Evolutionary conservation across 1,140 invertebrate genomes (phyloP).

Genomic region (Thaumetopoea pityocampa): DNA sequence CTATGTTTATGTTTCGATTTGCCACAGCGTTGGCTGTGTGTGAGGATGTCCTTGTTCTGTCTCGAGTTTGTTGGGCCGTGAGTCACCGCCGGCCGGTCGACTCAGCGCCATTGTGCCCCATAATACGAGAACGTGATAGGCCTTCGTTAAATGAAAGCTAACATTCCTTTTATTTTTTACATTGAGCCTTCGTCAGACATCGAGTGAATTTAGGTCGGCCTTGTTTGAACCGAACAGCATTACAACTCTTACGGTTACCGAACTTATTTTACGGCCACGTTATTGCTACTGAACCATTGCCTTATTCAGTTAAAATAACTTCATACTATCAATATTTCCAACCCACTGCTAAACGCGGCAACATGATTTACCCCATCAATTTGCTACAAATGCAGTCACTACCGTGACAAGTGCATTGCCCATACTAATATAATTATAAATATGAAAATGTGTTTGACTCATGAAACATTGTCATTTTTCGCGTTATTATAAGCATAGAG

Average conservation of each 20-base stretch:
- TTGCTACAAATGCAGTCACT: no score
- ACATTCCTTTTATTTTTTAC: conserved; percentile 9
- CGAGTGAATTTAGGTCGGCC: conserved; percentile 7
- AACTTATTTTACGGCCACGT: background rate
- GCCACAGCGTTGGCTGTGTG: conserved; percentile 37
- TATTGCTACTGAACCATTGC: no score
- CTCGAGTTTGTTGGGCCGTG: conserved; percentile 38
- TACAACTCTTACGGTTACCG: background rate
- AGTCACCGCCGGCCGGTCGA: conserved; percentile 42
- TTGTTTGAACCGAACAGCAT: conserved; percentile 5
- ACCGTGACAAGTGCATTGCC: no score
- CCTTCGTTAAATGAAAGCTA: conserved; percentile 17
- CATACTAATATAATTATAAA: no score
- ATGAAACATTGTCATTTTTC: no score
- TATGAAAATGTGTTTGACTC: no score
- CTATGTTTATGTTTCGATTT: conserved; percentile 69
- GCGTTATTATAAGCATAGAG: no score
- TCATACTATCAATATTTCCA: no score
- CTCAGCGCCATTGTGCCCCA: conserved; percentile 46
- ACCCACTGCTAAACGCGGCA: no score
- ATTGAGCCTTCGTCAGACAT: conserved; percentile 1
- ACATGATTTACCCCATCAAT: no score
- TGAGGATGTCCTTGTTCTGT: conserved; percentile 65
- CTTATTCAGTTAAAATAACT: no score
- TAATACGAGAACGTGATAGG: conserved; percentile 32